These are phyloP conservation scores for Noctua pronuba DNA, from an alignment of 2,888 invertebrate species.

Conservation along the genomic window DNA sequence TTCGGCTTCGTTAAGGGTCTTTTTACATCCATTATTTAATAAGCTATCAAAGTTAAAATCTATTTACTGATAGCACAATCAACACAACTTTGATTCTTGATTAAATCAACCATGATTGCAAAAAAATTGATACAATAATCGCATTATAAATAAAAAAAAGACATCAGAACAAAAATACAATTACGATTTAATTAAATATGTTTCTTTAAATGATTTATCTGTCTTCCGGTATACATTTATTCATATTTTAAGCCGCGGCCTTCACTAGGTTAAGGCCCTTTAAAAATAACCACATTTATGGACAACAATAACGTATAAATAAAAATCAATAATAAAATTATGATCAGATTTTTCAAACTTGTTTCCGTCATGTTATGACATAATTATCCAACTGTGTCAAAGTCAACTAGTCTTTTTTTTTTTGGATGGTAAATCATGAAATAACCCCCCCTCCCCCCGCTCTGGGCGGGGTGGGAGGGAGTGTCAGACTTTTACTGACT, in stretches of 20 bases:
- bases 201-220: constrained; percentile 5
- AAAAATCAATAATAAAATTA: not conserved
- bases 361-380: not conserved
- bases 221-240: not conserved
- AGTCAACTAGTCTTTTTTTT: not conserved
- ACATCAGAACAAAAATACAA: constrained; percentile 1
- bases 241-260: not conserved
- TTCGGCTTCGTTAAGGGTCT: too few species aligned
- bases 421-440: too few species aligned
- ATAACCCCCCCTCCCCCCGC: too few species aligned
- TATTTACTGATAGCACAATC: too few species aligned
- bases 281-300: constrained; percentile 4
- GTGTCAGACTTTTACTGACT: too few species aligned
- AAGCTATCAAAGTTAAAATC: too few species aligned
- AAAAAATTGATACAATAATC: not conserved
- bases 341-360: not conserved
- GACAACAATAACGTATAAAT: constrained; percentile 4
- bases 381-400: not conserved
- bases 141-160: not conserved
- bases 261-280: constrained; percentile 2
- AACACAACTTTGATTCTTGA: not conserved
- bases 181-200: not conserved
- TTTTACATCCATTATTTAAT: too few species aligned
- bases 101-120: not conserved
- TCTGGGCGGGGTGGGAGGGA: too few species aligned